Conservation (phyloP, 2,888 invertebrate species). For the Mimachlamys varia region DNA sequence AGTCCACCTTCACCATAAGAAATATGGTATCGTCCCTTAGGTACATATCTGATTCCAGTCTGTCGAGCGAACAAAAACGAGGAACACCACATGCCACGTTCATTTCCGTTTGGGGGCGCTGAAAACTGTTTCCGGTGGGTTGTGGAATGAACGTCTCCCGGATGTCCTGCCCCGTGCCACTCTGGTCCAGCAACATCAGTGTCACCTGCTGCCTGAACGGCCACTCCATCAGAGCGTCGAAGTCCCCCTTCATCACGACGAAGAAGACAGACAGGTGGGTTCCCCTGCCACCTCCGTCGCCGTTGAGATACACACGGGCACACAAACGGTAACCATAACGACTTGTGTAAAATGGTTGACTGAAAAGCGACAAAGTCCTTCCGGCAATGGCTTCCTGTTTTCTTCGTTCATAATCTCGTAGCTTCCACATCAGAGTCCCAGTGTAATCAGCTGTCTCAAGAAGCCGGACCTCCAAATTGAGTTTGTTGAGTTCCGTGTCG, state of each 20-base stretch:
- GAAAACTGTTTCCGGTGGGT: not conserved
- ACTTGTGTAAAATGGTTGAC: constrained; percentile 2
- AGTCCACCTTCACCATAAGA: not conserved
- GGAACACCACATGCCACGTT: constrained; percentile 19
- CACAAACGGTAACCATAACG: constrained; percentile 21
- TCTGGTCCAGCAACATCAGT: not conserved
- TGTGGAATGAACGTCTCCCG: not conserved
- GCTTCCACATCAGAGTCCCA: not conserved
- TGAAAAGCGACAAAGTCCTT: not conserved
- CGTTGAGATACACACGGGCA: not conserved
- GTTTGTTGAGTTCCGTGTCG: not conserved
- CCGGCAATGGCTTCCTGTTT: not conserved
- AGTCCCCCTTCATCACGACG: not conserved
- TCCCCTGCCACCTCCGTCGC: not conserved
- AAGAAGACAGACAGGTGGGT: not conserved
- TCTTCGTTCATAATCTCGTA: not conserved
- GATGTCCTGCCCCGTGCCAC: constrained; percentile 8
- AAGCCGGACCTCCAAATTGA: not conserved
- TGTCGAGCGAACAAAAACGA: not conserved
- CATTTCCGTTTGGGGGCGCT: constrained; percentile 9
- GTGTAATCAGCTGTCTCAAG: not conserved
- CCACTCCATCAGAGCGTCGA: not conserved
- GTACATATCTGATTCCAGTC: not conserved
- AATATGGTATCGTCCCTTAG: not conserved
- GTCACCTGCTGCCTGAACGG: not conserved